These are phyloP conservation scores for Popillia japonica DNA, from an alignment of 1,140 invertebrate species.

Conservation along the genomic window DNA sequence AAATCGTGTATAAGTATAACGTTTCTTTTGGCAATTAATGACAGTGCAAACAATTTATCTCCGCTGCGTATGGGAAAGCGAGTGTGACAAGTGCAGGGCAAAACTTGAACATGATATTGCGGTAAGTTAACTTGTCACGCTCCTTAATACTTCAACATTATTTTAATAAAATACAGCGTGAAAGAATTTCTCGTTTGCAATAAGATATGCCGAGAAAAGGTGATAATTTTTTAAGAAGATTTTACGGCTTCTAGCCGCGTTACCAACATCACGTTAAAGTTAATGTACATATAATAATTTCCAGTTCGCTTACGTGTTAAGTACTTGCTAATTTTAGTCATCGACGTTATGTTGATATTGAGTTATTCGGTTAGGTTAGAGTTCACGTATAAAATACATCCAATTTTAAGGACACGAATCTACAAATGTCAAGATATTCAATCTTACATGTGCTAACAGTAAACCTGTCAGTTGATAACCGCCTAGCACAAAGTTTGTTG, in stretches of 20 bases:
- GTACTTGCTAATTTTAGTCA: background rate
- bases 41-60: background rate
- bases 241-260: too few relatives aligned
- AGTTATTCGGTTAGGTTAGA: too few relatives aligned
- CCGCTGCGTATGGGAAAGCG: background rate
- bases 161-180: background rate
- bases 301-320: background rate
- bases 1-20: background rate
- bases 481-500: constrained; percentile 42
- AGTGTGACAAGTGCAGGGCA: background rate
- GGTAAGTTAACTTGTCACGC: background rate
- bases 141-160: background rate
- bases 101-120: background rate
- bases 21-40: constrained; percentile 4
- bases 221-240: background rate
- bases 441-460: background rate
- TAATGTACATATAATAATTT: constrained; percentile 1
- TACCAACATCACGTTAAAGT: background rate
- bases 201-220: background rate
- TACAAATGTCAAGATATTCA: constrained; percentile 1
- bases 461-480: constrained; percentile 14
- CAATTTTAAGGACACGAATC: background rate
- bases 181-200: background rate
- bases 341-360: background rate
- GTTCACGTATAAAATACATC: background rate